phyloP scores from a whole-genome alignment of 2,888 invertebrate genomes.

The Teleiodes luculella region DNA sequence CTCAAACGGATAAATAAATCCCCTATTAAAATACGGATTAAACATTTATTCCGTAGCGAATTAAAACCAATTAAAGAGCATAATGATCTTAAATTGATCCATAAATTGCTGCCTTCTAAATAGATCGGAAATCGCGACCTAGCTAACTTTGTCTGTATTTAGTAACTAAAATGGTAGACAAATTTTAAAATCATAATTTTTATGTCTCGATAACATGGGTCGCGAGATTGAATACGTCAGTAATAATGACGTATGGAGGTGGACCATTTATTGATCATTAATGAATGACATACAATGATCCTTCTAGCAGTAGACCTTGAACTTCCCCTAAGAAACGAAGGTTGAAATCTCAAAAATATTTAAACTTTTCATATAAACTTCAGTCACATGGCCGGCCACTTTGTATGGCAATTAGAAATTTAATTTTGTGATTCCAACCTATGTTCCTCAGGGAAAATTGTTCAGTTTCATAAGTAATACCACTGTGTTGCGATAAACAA shows the following conservation, averaged over 20 bases:
- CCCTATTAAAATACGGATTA: too few species aligned
- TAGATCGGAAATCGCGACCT: neutral
- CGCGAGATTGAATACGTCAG: neutral
- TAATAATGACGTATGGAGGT: conserved; percentile 1
- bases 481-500: too few species aligned
- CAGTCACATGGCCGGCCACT: too few species aligned
- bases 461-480: too few species aligned
- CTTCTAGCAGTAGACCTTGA: neutral
- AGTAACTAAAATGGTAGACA: neutral
- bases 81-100: neutral
- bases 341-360: too few species aligned
- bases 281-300: neutral
- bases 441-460: too few species aligned
- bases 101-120: neutral
- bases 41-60: neutral
- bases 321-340: too few species aligned
- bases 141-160: neutral
- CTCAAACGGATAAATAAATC: too few species aligned
- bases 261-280: neutral
- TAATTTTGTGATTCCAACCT: too few species aligned
- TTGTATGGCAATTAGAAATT: too few species aligned
- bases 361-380: too few species aligned
- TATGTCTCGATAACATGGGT: neutral
- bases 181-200: neutral
- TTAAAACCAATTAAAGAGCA: neutral